Conservation (phyloP, 2,797 vertebrate species). For the Nannoperca obscura region DNA sequence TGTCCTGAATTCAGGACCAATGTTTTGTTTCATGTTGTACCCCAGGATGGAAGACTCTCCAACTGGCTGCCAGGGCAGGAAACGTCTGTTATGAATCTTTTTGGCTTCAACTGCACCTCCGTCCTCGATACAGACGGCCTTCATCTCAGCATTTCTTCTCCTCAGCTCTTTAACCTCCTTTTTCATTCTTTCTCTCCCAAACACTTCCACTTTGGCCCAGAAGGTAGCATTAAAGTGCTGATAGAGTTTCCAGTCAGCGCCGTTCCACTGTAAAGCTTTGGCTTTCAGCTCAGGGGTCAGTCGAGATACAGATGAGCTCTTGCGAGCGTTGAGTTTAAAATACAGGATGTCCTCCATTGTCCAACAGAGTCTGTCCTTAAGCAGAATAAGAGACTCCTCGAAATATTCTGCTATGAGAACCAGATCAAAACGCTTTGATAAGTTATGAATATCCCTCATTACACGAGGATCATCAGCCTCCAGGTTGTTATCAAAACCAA, state of each 20-base stretch:
- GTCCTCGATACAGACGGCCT: conserved; percentile 89
- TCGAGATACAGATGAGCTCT: conserved; percentile 81
- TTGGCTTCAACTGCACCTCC: conserved; percentile 86
- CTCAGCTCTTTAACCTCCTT: conserved; percentile 86
- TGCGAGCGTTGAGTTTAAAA: conserved; percentile 93
- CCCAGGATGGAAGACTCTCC: conserved; percentile 92
- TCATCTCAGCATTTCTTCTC: conserved; percentile 89
- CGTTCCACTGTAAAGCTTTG: conserved; percentile 91
- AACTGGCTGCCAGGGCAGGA: conserved; percentile 95
- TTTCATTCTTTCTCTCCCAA: conserved; percentile 89
- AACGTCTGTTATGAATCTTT: conserved; percentile 87
- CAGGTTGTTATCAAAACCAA: conserved; percentile 91
- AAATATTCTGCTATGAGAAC: conserved; percentile 94
- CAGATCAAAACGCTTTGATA: conserved; percentile 89
- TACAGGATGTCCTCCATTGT: conserved; percentile 92
- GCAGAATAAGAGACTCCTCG: conserved; percentile 94
- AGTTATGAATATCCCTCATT: conserved; percentile 79
- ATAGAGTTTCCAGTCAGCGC: conserved; percentile 91
- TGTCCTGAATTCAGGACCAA: conserved; percentile 83
- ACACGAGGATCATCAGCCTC: conserved; percentile 83
- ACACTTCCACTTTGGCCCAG: conserved; percentile 91
- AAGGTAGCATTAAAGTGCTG: conserved; percentile 92
- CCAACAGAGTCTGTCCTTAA: conserved; percentile 94
- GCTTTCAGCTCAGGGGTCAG: conserved; percentile 86
- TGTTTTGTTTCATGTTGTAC: conserved; percentile 92